These are phyloP conservation scores for Amphiduros pacificus DNA, from an alignment of 2,888 invertebrate species.

Conservation along the genomic window DNA sequence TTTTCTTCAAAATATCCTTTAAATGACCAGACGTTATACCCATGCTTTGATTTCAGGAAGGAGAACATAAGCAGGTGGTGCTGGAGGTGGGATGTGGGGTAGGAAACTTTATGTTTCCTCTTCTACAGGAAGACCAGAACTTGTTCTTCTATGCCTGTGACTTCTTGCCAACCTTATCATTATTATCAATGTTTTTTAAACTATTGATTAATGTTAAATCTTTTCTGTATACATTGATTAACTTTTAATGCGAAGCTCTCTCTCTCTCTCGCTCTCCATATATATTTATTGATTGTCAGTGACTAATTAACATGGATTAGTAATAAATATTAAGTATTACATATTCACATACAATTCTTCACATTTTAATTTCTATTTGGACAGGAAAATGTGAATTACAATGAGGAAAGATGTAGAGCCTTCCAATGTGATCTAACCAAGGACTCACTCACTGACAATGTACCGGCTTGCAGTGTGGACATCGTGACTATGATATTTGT, in stretches of 20 bases:
- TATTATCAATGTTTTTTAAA: too few species aligned
- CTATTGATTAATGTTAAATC: too few species aligned
- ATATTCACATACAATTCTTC: neutral
- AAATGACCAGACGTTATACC: neutral
- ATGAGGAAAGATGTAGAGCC: conserved; percentile 70
- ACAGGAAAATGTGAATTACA: conserved; percentile 66
- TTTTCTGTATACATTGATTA: too few species aligned
- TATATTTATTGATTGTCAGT: too few species aligned
- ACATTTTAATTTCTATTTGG: neutral
- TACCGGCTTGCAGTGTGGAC: conserved; percentile 66
- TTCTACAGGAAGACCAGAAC: conserved; percentile 77
- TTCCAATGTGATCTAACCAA: conserved; percentile 85
- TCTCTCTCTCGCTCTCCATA: too few species aligned
- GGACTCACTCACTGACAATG: conserved; percentile 67
- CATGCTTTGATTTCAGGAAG: conserved; percentile 3
- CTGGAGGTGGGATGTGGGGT: conserved; percentile 94
- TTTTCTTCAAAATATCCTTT: too few species aligned
- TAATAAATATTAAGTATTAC: too few species aligned
- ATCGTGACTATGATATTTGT: conserved; percentile 91
- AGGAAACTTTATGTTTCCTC: conserved; percentile 92
- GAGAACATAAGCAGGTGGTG: conserved; percentile 47
- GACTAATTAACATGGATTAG: too few species aligned
- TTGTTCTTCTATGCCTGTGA: conserved; percentile 83
- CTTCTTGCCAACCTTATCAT: conserved; percentile 85
- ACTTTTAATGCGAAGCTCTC: too few species aligned